A percentile compares a stretch with the other conserved stretches of the same genome.
Evolutionary conservation across 2,888 invertebrate species (phyloP).

Genomic region (Pyrrhia umbra): DNA sequence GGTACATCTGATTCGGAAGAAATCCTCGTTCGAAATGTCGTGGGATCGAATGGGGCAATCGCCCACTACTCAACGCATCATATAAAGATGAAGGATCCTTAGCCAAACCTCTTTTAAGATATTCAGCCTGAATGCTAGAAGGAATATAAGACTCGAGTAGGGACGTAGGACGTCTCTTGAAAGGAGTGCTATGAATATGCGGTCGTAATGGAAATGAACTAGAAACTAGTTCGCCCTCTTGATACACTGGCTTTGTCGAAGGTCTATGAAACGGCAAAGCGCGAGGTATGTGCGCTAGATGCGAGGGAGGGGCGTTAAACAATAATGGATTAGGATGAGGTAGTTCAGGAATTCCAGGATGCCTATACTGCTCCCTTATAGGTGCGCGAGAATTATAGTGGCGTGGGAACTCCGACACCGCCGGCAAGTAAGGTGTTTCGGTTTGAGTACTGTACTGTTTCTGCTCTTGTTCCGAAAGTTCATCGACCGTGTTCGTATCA

Average conservation of each 20-base stretch:
- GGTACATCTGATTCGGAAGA: constrained; percentile 87
- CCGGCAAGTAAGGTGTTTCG: constrained; percentile 72
- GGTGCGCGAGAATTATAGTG: constrained; percentile 80
- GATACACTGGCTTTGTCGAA: constrained; percentile 79
- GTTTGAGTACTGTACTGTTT: constrained; percentile 74
- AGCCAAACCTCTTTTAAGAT: constrained; percentile 83
- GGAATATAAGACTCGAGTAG: constrained; percentile 91
- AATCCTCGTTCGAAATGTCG: constrained; percentile 85
- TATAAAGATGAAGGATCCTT: constrained; percentile 84
- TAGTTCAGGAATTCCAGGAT: constrained; percentile 71
- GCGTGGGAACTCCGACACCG: constrained; percentile 72
- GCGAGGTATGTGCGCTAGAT: constrained; percentile 83
- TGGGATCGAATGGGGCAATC: constrained; percentile 71
- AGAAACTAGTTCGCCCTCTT: constrained; percentile 66
- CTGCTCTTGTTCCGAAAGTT: constrained; percentile 72
- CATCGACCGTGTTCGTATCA: constrained; percentile 76
- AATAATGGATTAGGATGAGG: constrained; percentile 81
- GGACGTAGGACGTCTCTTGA: constrained; percentile 84
- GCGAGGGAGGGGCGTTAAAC: constrained; percentile 76
- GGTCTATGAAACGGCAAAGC: constrained; percentile 82
- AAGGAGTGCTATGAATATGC: constrained; percentile 70
- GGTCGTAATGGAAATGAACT: constrained; percentile 73
- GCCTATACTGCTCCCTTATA: constrained; percentile 73
- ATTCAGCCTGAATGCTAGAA: constrained; percentile 88
- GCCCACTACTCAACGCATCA: constrained; percentile 81